Evolutionary conservation across 2,113 vertebrate genomes (phyloP), one percentile per base, ranked within the genome.

Genomic region (Syngnathus floridae): DNA sequence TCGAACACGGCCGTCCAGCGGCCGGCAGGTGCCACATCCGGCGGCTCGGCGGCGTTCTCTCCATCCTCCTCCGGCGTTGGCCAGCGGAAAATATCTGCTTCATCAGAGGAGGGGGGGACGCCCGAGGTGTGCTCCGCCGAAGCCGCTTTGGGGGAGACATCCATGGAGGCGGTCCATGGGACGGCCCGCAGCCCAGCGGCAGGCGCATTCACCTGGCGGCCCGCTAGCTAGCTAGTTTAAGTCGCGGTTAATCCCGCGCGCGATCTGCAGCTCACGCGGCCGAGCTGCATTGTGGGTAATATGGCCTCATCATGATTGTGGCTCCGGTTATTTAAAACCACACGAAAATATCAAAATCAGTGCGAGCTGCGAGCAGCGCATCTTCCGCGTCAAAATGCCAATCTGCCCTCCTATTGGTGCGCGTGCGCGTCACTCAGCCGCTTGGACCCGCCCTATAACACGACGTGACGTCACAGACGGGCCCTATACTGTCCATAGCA

Each of bases 1-100:
- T 97, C 95, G 89, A 98, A 98, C 79, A 96, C 95, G 7, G 95
- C 95, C 4, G 95, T 98, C 95, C 95, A 98, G 80, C 91, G 88
- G 22, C 82, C 82, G 7, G 48, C 62, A 19, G 75, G 70, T 14
- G 46, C 71, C 57, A 76, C 66, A 36, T 70, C 79, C 63, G 79
- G 40, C 40, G 40, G 75, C 22, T 77, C 78, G 54, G 68, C 75
- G 57, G 73, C 49, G 70, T 26, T 66, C 48, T 77, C 81, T 40
- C 71, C 60, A 63, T 68, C 82, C 45, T 77, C 80, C 43, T 72
- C 83, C 69, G 83, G 83, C 16, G 74, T 60, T 14, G 87, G 83
- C 84, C 87, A 86, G 82, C 81, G 82, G 19, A 84, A 84, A 21
- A 84, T 81, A 75, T 85, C 87, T 45, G 79, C 45, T 55, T 86